These are phyloP conservation scores for Nipponia nippon DNA, from an alignment of 2,113 vertebrate genomes.

Conservation along the genomic window DNA sequence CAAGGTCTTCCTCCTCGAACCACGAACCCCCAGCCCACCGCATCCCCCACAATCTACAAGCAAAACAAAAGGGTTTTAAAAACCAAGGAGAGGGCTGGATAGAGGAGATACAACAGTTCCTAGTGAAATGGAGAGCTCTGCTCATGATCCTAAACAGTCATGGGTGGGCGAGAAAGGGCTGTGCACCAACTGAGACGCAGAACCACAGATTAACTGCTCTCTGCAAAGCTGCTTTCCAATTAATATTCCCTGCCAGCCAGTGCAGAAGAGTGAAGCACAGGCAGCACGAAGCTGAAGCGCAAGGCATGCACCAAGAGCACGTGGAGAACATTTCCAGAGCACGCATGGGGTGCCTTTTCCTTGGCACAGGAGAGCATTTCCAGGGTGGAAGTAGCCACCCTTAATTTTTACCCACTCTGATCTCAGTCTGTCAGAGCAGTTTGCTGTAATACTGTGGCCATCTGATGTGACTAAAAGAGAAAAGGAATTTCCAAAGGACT, in stretches of 20 bases:
- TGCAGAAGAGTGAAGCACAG: background rate
- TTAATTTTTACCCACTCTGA: background rate
- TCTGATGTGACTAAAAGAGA: constrained; percentile 9
- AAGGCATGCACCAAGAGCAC: background rate
- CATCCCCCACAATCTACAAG: constrained; percentile 83
- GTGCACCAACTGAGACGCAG: background rate
- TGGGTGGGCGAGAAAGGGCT: background rate
- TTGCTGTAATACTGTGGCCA: background rate
- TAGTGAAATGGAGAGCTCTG: background rate
- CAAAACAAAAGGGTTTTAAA: background rate
- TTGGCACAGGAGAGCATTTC: background rate
- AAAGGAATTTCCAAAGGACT: constrained; percentile 31
- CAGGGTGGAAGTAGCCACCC: background rate
- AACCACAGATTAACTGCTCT: background rate
- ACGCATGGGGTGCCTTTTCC: accelerated
- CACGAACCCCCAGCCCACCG: constrained; percentile 88
- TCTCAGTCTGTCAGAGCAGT: background rate
- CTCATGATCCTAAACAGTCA: background rate
- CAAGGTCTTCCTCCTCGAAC: constrained; percentile 82
- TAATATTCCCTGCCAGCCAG: background rate
- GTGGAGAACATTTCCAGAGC: background rate
- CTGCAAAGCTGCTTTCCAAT: background rate
- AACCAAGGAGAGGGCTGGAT: background rate
- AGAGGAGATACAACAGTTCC: background rate
- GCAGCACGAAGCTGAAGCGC: background rate